Evolutionary conservation across 2,797 vertebrate genomes (phyloP), one percentile per base, ranked within the genome.

Genomic region (Clarias fuscus): DNA sequence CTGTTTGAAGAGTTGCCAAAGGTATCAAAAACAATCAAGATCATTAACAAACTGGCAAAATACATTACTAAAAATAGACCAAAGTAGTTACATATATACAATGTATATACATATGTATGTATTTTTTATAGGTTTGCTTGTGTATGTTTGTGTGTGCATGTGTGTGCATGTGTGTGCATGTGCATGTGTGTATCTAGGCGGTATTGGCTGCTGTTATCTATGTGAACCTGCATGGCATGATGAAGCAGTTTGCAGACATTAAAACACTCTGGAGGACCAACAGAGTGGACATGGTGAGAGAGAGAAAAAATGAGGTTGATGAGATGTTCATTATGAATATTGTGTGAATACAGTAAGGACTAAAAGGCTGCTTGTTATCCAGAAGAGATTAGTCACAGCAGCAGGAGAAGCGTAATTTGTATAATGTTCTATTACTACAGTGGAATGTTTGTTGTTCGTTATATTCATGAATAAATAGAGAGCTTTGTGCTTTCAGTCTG

Each of bases 191-290:
- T 89, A 18, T 90, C 48, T 91, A 99, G 98, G 96, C 97, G 0
- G 96, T 98, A 84, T 91, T 99, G 92, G 93, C 98, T 18, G 95
- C 97, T 73, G 96, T 96, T 85, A 95, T 99, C 84, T 96, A 94
- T 0, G 92, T 97, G 78, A 99, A 99, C 92, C 95, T 99, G 75
- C 97, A 98, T 2, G 97, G 98, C 43, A 99, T 99, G 95, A 93
- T 98, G 93, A 96, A 95, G 91, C 98, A 99, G 89, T 97, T 98
- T 87, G 13, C 64, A 1, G 98, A 99, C 88, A 88, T 99, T 27
- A 43, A 87, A 24, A 75, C 15, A 0, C 95, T 99, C 73, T 99
- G 97, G 98, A 97, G 83, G 91, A 94, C 93, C 82, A 98, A 97
- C 89, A 92, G 86, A 64, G 88, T 96, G 2, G 98, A 99, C 90